Base-by-base conservation (phyloP, 1,140 invertebrate genomes). In the Augochlora pura region DNA sequence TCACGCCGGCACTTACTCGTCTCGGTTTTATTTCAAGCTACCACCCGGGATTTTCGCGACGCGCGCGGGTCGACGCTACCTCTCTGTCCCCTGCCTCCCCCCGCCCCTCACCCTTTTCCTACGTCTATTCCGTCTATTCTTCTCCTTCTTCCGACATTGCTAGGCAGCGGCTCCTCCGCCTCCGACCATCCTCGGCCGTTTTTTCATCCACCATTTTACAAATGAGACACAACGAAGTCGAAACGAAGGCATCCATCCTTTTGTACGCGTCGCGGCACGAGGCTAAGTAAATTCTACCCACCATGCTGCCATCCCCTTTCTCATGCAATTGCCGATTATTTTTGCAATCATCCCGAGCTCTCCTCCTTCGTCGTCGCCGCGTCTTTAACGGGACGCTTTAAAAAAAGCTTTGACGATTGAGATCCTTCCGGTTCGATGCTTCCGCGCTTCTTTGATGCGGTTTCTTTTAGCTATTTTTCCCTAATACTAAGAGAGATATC, bases 1-100 rank as follows among this genome's bases (percentile, higher is more conserved):
- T 78, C 60, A 78, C 49, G 68, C 59, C 54, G 60, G 60, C 76
- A 78, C 76, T 78, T 72, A 71, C 46, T 63, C 46, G 68, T 42
- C 71, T 72, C 54, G 62, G 54, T 74, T 80, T 80, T 74, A 74
- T 74, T 67, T 52, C 27, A 9, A 23, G 68, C 68, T 63, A 63
- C 16, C n/a, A 9, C 14, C 25, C 59, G 21, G 23, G 60, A 16
- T 73, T 74, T 25, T 46, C 25, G 27, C 59, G 59, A 71, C 23
- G 39, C 49, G 39, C 49, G 25, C 52, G 23, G 63, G 49, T 74
- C 71, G 71, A 49, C 63, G 18, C 65, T 79, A 71, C 62, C 38
- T 73, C 64, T 73, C 32, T 73, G n/a, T n/a, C n/a, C 16, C n/a
- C 18, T 27, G 10, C n/a, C n/a, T 32, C 16, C 7, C 27, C 12